Percentiles rank a stretch among this genome's conserved stretches.
Evolutionary conservation across 2,888 invertebrate species (phyloP).

Genomic region (Drosophila heteroneura): DNA sequence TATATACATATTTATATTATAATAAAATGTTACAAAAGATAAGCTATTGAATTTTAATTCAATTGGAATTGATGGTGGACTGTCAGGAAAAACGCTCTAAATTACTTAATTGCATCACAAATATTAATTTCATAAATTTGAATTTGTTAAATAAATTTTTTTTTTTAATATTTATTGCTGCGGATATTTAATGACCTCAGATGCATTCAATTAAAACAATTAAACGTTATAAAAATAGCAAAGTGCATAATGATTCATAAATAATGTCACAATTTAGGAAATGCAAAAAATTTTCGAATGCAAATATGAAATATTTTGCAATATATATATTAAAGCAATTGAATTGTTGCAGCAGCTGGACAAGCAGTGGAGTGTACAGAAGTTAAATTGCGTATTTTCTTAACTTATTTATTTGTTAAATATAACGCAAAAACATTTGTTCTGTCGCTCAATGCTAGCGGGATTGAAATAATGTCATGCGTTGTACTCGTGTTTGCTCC

Average conservation of each 20-base stretch:
- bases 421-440: slow-evolving; percentile 52
- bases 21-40: slow-evolving; percentile 2
- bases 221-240: slow-evolving; percentile 70
- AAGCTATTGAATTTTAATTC: slow-evolving; percentile 47
- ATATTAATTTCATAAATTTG: slow-evolving; percentile 71
- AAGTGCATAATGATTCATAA: slow-evolving; percentile 51
- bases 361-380: not conserved
- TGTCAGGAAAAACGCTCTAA: slow-evolving; percentile 28
- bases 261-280: slow-evolving; percentile 60
- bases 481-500: slow-evolving; percentile 1
- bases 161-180: slow-evolving; percentile 34
- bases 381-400: slow-evolving; percentile 16
- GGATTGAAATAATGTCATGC: slow-evolving; percentile 19
- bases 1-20: slow-evolving; percentile 7
- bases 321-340: slow-evolving; percentile 53
- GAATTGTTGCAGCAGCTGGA: slow-evolving; percentile 7
- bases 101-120: slow-evolving; percentile 50
- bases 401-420: slow-evolving; percentile 37
- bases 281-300: slow-evolving; percentile 7
- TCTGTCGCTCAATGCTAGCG: slow-evolving; percentile 29
- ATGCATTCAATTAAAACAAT: slow-evolving; percentile 72
- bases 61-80: slow-evolving; percentile 47
- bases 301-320: slow-evolving; percentile 57
- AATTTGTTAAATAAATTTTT: slow-evolving; percentile 52
- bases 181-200: slow-evolving; percentile 63